Base-by-base conservation (phyloP, 2,113 vertebrate genomes). In the Pseudorhombus dupliciocellatus region DNA sequence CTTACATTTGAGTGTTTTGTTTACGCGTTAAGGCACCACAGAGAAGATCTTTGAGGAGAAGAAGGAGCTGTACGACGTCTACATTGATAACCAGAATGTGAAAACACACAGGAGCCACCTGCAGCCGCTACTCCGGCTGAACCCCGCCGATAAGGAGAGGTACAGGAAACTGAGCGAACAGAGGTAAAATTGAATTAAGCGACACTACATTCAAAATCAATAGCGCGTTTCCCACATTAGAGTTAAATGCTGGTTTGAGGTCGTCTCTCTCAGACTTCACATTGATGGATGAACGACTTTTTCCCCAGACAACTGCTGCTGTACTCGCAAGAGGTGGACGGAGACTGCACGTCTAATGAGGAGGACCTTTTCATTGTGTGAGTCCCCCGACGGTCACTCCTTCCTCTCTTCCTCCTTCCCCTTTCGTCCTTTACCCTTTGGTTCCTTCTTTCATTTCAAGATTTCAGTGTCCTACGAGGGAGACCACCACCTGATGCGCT, bases 31-130 rank as follows among this genome's bases (percentile, higher is more conserved):
- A 98, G 97, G 98, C 90, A 99, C 98, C 57, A 99, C 97, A 2
- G 97, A 99, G 93, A 99, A 98, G 93, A 98, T 99, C 42, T 99
- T 99, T 51, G 97, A 98, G 91, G 96, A 98, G 77, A 99, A 99
- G 83, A 95, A 90, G 63, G 95, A 96, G 24, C 94, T 99, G 53
- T 99, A 99, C 0, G 97, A 98, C 2, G 94, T 99, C 7, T 99
- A 98, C 0, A 90, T 99, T 34, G 97, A 99, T 58, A 99, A 98
- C 92, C 98, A 99, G 94, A 99, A 98, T n/a, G 98, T 99, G 89
- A 98, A 94, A 92, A 98, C 96, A 0, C 97, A 99, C 90, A 93
- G 94, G 0, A 95, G 94, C 63, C 94, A 94, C 50, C 81, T 99
- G 87, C 96, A 97, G 37, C 94, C 96, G 0, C 92, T 99, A 81